These are phyloP conservation scores for Melanchra persicariae DNA, from an alignment of 2,888 invertebrate species.

Conservation along the genomic window DNA sequence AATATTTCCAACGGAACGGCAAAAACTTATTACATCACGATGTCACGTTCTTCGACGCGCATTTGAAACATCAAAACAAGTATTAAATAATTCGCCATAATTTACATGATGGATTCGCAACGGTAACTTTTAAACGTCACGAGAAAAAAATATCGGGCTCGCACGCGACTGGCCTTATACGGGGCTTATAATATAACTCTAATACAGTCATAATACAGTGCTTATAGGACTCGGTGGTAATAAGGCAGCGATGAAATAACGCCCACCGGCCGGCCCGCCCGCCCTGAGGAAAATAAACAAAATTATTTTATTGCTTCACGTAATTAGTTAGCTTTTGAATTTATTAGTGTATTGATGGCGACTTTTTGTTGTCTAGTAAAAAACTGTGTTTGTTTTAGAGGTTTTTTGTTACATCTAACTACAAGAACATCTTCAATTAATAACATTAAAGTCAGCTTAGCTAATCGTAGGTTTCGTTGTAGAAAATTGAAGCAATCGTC, in stretches of 20 bases:
- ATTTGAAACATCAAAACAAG: conserved; percentile 34
- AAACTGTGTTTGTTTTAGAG: conserved; percentile 10
- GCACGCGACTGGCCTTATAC: conserved; percentile 13
- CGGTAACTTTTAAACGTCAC: conserved; percentile 51
- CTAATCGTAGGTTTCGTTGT: neutral
- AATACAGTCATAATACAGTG: neutral
- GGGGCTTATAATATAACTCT: neutral
- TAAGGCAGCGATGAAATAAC: conserved; percentile 37
- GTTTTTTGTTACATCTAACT: neutral
- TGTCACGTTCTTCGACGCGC: conserved; percentile 34
- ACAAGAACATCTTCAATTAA: too few relatives aligned
- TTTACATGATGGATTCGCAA: conserved; percentile 45
- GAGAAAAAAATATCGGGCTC: conserved; percentile 38
- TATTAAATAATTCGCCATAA: conserved; percentile 34
- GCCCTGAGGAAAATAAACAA: conserved; percentile 37
- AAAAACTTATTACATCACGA: conserved; percentile 11
- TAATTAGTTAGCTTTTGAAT: conserved; percentile 42
- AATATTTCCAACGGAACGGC: neutral
- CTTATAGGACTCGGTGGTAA: conserved; percentile 2
- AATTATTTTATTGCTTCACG: conserved; percentile 33
- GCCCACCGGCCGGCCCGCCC: conserved; percentile 24
- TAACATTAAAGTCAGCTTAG: neutral
- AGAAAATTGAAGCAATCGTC: neutral
- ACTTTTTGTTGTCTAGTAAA: conserved; percentile 23
- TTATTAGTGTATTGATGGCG: conserved; percentile 29